These are phyloP conservation scores for Pseudomyrmex dendroicus DNA, from an alignment of 1,140 invertebrate genomes.

Conservation along the genomic window DNA sequence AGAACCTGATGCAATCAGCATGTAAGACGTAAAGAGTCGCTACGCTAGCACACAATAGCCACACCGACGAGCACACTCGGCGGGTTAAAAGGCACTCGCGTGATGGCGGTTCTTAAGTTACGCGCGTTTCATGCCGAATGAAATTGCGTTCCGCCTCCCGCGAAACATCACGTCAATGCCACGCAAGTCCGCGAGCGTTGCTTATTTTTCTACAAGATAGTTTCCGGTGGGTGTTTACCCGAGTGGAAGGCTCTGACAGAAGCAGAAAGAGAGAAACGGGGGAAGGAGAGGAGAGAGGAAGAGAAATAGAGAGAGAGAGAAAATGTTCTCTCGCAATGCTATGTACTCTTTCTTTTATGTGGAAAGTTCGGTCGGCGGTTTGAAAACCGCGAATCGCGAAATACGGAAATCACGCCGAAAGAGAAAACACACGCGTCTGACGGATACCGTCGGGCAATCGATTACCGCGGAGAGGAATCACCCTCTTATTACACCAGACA, in stretches of 20 bases:
- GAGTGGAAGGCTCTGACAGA: slow-evolving; percentile 37
- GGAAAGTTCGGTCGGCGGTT: slow-evolving; percentile 37
- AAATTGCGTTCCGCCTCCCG: slow-evolving; percentile 36
- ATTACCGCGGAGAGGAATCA: slow-evolving; percentile 38
- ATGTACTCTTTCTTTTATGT: slow-evolving; percentile 1
- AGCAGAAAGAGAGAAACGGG: not conserved
- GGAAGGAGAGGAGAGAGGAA: not conserved
- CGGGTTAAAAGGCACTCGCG: slow-evolving; percentile 23
- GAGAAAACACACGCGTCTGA: not conserved
- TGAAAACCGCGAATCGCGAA: slow-evolving; percentile 55
- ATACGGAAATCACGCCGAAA: slow-evolving; percentile 27
- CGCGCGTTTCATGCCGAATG: slow-evolving; percentile 51
- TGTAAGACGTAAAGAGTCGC: not conserved
- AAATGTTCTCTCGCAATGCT: not conserved
- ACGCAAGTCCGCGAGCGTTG: slow-evolving; percentile 42
- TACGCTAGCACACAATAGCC: not conserved
- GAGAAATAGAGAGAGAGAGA: not conserved
- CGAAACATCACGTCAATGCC: slow-evolving; percentile 50
- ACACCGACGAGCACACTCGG: not conserved
- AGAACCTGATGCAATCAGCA: not conserved
- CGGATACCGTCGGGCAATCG: slow-evolving; percentile 29
- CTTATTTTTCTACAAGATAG: slow-evolving; percentile 60
- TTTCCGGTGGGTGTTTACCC: slow-evolving; percentile 63
- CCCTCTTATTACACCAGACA: slow-evolving; percentile 43
- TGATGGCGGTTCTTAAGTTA: slow-evolving; percentile 43